Conservation (phyloP, 2,797 vertebrate species). For the Agapornis canus region DNA sequence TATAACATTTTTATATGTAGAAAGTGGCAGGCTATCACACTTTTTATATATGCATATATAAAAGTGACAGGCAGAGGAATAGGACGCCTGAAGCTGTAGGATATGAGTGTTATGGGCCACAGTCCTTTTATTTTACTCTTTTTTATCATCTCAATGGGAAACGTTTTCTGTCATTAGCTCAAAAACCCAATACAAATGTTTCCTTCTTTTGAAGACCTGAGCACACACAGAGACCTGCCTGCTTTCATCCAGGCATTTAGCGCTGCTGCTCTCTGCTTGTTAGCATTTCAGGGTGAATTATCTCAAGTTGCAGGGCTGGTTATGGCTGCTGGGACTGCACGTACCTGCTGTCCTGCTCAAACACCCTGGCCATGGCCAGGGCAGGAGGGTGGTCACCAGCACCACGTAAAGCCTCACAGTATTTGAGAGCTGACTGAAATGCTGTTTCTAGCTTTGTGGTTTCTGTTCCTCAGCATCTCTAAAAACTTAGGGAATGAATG, state of each 20-base stretch:
- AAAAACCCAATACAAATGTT: neutral
- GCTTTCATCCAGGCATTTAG: neutral
- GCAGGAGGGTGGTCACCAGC: neutral
- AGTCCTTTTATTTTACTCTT: neutral
- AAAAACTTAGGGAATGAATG: neutral
- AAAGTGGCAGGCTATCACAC: constrained; percentile 17
- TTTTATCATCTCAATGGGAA: neutral
- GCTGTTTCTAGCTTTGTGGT: neutral
- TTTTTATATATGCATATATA: constrained; percentile 37
- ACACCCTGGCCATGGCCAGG: neutral
- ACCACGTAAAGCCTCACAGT: neutral
- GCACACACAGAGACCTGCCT: neutral
- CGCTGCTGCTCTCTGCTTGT: neutral
- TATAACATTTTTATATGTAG: constrained; percentile 17
- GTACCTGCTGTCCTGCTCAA: neutral
- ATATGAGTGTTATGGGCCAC: neutral
- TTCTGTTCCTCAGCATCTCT: rapidly evolving
- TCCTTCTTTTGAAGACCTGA: neutral
- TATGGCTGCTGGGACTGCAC: neutral
- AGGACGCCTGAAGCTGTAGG: neutral
- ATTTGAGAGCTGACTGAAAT: neutral
- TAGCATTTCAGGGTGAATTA: neutral
- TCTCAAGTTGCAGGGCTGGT: neutral
- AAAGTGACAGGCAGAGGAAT: constrained; percentile 29
- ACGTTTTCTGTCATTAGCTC: neutral